Conservation (phyloP, 2,113 vertebrate species). For the Cheirogaleus medius region DNA sequence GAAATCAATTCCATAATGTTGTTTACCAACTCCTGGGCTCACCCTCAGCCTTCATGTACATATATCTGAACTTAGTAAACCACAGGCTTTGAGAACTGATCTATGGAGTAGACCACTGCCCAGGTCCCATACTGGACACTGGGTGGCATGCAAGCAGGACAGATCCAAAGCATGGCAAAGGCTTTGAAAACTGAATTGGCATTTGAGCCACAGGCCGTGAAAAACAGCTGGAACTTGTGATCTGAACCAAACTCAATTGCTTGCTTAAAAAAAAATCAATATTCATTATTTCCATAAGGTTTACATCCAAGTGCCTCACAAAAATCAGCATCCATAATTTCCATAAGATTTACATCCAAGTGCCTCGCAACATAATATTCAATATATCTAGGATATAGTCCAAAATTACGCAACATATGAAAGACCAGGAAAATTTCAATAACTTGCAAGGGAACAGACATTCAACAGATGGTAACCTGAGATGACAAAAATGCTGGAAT, state of each 20-base stretch:
- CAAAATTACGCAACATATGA: neutral
- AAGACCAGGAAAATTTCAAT: neutral
- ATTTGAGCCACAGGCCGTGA: neutral
- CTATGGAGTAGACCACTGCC: neutral
- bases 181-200: neutral
- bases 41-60: neutral
- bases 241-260: neutral
- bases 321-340: neutral
- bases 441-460: neutral
- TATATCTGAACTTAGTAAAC: neutral
- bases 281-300: neutral
- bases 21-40: neutral
- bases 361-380: neutral
- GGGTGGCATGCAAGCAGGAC: neutral
- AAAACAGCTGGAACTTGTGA: neutral
- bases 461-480: neutral
- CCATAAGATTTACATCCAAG: neutral
- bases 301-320: neutral
- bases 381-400: neutral
- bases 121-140: no score
- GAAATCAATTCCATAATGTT: neutral
- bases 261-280: neutral
- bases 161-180: neutral
- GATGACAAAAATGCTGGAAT: neutral
- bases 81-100: neutral